Evolutionary conservation across 2,797 vertebrate genomes (phyloP).

Genomic region (Squalus acanthias): DNA sequence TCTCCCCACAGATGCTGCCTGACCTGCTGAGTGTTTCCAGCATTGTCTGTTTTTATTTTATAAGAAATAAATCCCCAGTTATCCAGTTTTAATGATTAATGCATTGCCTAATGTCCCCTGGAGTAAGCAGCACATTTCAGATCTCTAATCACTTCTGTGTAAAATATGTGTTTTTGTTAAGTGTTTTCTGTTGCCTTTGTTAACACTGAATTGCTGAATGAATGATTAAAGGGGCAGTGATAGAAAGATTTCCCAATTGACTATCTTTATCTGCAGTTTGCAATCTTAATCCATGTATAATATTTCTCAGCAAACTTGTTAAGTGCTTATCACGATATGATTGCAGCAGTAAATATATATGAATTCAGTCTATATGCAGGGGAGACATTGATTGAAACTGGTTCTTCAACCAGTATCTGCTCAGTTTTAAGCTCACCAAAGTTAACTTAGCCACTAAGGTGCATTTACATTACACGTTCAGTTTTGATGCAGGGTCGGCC

Average conservation of each 20-base stretch:
- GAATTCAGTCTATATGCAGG: background rate
- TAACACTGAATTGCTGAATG: background rate
- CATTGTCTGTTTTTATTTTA: background rate
- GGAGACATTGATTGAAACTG: background rate
- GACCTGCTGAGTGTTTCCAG: no score
- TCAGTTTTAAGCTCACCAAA: background rate
- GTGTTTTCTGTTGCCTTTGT: slow-evolving; percentile 8
- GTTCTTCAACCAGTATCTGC: background rate
- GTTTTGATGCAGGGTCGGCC: background rate
- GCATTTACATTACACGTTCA: background rate
- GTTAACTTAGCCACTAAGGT: background rate
- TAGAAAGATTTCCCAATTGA: slow-evolving; percentile 9
- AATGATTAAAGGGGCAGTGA: background rate
- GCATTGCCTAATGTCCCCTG: background rate
- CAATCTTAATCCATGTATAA: slow-evolving; percentile 3
- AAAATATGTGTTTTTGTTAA: slow-evolving; percentile 15
- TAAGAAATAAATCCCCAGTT: background rate
- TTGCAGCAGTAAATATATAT: background rate
- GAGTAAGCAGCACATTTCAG: background rate
- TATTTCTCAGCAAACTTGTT: slow-evolving; percentile 11
- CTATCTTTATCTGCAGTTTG: background rate
- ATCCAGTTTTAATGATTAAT: background rate
- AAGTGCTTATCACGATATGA: background rate
- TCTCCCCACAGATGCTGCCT: no score
- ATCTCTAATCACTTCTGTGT: background rate